A percentile compares a stretch with the other conserved stretches of the same genome.
These are phyloP conservation scores for Macrotrachela quadricornifera DNA, from an alignment of 1,140 invertebrate genomes.

Conservation along the genomic window DNA sequence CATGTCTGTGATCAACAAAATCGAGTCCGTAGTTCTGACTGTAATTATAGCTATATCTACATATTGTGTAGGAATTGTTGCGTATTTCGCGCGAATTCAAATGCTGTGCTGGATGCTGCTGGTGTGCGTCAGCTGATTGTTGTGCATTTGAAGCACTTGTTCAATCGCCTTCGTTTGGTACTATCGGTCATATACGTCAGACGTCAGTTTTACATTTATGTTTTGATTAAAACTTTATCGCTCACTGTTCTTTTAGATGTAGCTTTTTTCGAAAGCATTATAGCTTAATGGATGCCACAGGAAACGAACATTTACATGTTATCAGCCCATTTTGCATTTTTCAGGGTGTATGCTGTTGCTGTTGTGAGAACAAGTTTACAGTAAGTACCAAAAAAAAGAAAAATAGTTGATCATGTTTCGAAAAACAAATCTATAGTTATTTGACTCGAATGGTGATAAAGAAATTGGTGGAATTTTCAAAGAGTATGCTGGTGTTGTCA, in stretches of 20 bases:
- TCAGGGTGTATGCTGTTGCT: conserved; percentile 5
- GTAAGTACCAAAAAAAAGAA: neutral
- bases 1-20: too few species aligned
- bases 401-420: neutral
- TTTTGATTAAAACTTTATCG: too few species aligned
- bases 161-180: conserved; percentile 15
- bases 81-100: conserved; percentile 18
- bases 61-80: conserved; percentile 17
- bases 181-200: conserved; percentile 14
- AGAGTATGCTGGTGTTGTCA: too few species aligned
- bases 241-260: conserved; percentile 6
- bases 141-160: conserved; percentile 14
- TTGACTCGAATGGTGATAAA: too few species aligned
- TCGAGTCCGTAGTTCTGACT: too few species aligned
- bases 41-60: neutral
- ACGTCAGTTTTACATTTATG: conserved; percentile 12
- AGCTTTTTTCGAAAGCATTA: conserved; percentile 17
- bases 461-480: too few species aligned
- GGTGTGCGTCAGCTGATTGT: conserved; percentile 11
- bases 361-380: neutral
- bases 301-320: conserved; percentile 12
- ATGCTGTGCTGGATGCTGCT: conserved; percentile 12
- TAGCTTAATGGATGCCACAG: conserved; percentile 13
- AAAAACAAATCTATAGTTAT: too few species aligned
- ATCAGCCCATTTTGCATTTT: conserved; percentile 16